Evolutionary conservation across 1,140 invertebrate genomes (phyloP).

Genomic region (Stratiolaelaps scimitus): DNA sequence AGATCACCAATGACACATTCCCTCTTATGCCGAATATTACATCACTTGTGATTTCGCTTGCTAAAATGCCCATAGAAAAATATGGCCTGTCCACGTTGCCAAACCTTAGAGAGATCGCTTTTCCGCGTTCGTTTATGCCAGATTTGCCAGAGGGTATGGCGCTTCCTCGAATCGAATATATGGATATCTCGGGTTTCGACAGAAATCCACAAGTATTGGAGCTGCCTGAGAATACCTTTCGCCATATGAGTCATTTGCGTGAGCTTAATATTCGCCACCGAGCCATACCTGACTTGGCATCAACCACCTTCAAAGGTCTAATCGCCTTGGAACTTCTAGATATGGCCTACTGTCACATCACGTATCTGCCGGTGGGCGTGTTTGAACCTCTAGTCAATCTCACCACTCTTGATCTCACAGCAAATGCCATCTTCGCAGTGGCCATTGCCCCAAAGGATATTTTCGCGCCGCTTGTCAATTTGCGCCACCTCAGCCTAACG

Average conservation of each 20-base stretch:
- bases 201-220: not conserved
- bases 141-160: not conserved
- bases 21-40: not conserved
- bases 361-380: not conserved
- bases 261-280: not conserved
- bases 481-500: not conserved
- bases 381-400: not conserved
- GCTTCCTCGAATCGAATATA: not conserved
- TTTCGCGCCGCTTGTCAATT: not conserved
- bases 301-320: not conserved
- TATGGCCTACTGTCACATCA: not conserved
- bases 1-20: not conserved
- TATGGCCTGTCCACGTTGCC: not conserved
- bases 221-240: not conserved
- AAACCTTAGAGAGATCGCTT: not conserved
- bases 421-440: not conserved
- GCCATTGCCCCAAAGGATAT: not conserved
- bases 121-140: not conserved
- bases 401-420: constrained; percentile 4
- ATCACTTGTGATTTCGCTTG: not conserved
- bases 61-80: not conserved
- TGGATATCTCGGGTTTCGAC: not conserved
- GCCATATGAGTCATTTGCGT: not conserved
- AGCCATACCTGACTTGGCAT: not conserved
- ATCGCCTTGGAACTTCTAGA: not conserved